phyloP scores from a whole-genome alignment of 1,140 invertebrate genomes.

The Drosophila sechellia region DNA sequence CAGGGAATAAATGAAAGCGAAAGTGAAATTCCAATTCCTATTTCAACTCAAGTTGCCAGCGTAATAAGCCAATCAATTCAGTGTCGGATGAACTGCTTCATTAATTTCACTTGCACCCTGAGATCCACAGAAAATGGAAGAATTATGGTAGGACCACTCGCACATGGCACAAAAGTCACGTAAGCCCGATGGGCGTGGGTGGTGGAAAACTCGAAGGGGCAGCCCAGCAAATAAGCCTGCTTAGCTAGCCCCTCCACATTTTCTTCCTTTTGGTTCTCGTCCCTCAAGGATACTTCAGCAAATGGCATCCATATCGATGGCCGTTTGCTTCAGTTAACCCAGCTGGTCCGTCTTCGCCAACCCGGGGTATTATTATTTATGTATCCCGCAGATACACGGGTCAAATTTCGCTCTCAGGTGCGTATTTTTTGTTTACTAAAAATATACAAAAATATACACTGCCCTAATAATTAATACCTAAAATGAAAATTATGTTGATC shows the following conservation, averaged over 20 bases:
- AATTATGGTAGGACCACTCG: conserved; percentile 53
- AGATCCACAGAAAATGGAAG: conserved; percentile 27
- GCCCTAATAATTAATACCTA: not conserved
- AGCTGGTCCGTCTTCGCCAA: conserved; percentile 7
- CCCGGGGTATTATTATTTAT: conserved; percentile 68
- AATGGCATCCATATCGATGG: conserved; percentile 57
- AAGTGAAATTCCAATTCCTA: conserved; percentile 37
- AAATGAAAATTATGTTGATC: not conserved
- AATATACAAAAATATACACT: conserved; percentile 6
- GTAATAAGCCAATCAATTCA: conserved; percentile 82
- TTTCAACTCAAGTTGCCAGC: conserved; percentile 49
- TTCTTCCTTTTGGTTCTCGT: not conserved
- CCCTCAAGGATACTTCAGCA: conserved; percentile 62
- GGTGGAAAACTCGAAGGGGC: conserved; percentile 1
- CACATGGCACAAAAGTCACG: conserved; percentile 74
- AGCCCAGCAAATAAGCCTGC: conserved; percentile 59
- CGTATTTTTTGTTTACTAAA: conserved; percentile 45
- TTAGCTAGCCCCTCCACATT: conserved; percentile 34
- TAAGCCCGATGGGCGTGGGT: conserved; percentile 36
- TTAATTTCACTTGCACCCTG: conserved; percentile 68
- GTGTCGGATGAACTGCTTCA: conserved; percentile 82
- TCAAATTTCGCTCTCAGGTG: conserved; percentile 56
- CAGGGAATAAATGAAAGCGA: conserved; percentile 26
- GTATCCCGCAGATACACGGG: conserved; percentile 48
- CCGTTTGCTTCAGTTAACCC: conserved; percentile 25